A percentile compares a stretch with the other conserved stretches of the same genome.
These are phyloP conservation scores for Metopolophium dirhodum DNA, from an alignment of 1,140 invertebrate genomes.

Conservation along the genomic window DNA sequence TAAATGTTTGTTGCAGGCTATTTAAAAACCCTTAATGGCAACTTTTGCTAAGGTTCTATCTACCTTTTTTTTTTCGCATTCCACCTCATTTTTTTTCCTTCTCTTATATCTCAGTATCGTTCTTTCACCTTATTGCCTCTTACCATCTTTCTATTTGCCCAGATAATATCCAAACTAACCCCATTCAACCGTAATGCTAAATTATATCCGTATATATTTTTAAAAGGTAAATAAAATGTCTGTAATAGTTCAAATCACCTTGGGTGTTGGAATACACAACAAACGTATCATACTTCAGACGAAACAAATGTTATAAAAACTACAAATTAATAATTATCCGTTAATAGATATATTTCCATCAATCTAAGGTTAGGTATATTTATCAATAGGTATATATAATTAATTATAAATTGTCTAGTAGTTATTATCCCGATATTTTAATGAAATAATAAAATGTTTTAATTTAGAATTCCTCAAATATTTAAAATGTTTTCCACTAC, in stretches of 20 bases:
- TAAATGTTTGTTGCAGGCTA: constrained; percentile 49
- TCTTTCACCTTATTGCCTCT: not conserved
- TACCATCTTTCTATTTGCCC: not conserved
- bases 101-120: not conserved
- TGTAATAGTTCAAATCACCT: constrained; percentile 8
- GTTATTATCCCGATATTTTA: not conserved
- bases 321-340: not conserved
- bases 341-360: not conserved
- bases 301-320: not conserved
- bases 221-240: not conserved
- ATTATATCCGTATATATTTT: constrained; percentile 12
- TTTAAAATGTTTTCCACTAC: too few relatives aligned
- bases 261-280: not conserved
- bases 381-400: not conserved
- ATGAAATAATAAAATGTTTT: not conserved
- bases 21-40: constrained; percentile 50
- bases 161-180: constrained; percentile 26
- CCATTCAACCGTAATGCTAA: constrained; percentile 28
- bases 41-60: constrained; percentile 22
- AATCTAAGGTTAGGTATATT: too few relatives aligned
- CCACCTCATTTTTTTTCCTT: not conserved
- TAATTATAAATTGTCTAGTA: not conserved
- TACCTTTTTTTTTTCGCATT: constrained; percentile 10
- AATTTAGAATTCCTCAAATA: not conserved
- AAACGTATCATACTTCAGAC: not conserved